A percentile compares a stretch with the other conserved stretches of the same genome.
Conservation (phyloP, 2,888 invertebrate species). For the Griposia aprilina region DNA sequence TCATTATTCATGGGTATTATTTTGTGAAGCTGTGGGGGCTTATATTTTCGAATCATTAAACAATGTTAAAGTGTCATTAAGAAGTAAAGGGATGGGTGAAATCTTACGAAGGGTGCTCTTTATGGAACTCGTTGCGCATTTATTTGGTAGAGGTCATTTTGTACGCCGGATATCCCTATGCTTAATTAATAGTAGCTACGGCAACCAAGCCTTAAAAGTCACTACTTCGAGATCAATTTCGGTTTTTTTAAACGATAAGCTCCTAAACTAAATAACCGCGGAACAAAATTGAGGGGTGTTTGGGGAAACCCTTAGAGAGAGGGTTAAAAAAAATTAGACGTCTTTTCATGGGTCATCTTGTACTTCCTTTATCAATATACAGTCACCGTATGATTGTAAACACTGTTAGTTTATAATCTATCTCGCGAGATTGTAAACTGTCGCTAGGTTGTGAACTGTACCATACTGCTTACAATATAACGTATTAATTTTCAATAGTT, state of each 20-base stretch:
- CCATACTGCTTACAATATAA: too few species aligned
- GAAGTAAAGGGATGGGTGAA: not conserved
- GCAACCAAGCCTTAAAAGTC: too few species aligned
- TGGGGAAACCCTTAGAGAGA: not conserved
- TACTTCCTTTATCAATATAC: too few species aligned
- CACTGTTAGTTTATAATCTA: too few species aligned
- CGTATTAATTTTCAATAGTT: too few species aligned
- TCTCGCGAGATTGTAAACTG: too few species aligned
- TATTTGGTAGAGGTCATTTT: not conserved
- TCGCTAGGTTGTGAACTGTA: too few species aligned
- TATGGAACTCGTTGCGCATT: not conserved
- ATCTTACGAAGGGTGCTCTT: not conserved
- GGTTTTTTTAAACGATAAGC: not conserved
- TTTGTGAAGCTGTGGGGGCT: slow-evolving; percentile 15
- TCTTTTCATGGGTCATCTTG: not conserved
- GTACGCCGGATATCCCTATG: not conserved
- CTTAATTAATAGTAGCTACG: not conserved
- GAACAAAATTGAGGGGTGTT: not conserved
- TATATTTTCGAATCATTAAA: slow-evolving; percentile 37
- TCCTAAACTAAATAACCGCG: not conserved
- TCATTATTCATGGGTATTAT: slow-evolving; percentile 60
- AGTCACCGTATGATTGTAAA: too few species aligned
- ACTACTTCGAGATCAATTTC: not conserved
- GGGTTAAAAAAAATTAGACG: not conserved
- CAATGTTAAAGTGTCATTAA: slow-evolving; percentile 20